These are phyloP conservation scores for Hydrophis major DNA, from an alignment of 2,797 vertebrate genomes.

Conservation along the genomic window DNA sequence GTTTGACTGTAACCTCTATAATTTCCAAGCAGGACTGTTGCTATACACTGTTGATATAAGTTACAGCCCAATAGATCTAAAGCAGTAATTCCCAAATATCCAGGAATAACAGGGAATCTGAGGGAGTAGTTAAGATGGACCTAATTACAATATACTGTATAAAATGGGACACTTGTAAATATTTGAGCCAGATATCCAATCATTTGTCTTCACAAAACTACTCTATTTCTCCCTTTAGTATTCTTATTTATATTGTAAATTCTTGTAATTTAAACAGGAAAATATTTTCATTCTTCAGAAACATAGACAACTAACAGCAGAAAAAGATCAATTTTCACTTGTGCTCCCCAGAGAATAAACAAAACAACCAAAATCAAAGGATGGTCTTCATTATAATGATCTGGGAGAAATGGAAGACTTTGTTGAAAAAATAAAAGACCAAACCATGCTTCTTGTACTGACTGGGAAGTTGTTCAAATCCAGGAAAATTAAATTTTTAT, in stretches of 20 bases:
- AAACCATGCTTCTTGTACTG: not conserved
- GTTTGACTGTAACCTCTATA: not conserved
- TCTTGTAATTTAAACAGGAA: not conserved
- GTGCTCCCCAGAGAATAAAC: not conserved
- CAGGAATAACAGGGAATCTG: not conserved
- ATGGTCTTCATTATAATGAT: not conserved
- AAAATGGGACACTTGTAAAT: not conserved
- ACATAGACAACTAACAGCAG: not conserved
- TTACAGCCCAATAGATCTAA: not conserved
- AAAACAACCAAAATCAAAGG: not conserved
- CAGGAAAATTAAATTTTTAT: not conserved
- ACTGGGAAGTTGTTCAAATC: not conserved
- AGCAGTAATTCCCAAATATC: not conserved
- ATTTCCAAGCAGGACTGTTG: not conserved
- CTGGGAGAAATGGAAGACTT: not conserved
- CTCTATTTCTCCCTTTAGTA: not conserved
- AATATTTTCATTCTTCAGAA: not conserved
- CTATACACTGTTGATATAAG: not conserved
- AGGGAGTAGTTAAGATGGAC: not conserved
- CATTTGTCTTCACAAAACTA: not conserved
- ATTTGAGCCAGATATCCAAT: not conserved
- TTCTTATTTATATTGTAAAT: not conserved
- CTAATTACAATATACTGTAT: not conserved
- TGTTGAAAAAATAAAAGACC: not conserved
- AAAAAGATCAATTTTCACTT: not conserved